Evolutionary conservation across 1,140 invertebrate species (phyloP), one percentile per base, ranked within the genome.

Genomic region (Protaetia brevitarsis): DNA sequence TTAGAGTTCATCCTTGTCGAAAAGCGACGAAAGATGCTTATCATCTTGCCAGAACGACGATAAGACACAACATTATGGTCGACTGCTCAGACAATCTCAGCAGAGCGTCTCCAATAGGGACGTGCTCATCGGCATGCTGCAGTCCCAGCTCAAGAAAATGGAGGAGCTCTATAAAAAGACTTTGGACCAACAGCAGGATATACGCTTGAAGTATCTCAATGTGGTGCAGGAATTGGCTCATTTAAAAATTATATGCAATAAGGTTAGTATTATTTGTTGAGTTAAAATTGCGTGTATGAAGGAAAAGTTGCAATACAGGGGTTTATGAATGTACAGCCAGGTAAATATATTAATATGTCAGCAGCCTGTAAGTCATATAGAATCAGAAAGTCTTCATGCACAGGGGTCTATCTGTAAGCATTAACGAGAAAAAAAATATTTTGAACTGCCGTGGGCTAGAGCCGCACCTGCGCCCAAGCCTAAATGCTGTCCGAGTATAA

Each of bases 91-190:
- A 66, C 65, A 71, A 62, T 30, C 66, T 2, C 67, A 71, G 59
- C 58, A 66, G 36, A 59, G 28, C 16, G 45, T 68, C 7, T 65
- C 70, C 16, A 69, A 65, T 36, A 63, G 68, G 60, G 72, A 73
- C 11, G 59, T 64, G 3, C 56, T 73, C 8, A 71, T 73, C 10
- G 13, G 19, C 4, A 65, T 67, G 58, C 36, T 73, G 1, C 65
- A 72, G 31, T 11, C 57, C 0, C 72, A 69, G 26, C 58, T 73
- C 5, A 66, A 71, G 45, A 71, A 69, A 67, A 65, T 65, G 4
- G 72, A 73, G 51, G 57, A 68, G 2, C 65, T 64, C n/a, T 73
- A 73, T 37, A 71, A 68, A 66, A 64, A 69, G 11, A 60, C 60
- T 41, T 66, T 72, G n/a, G 59, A 68, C 34, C 58, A 70, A 19